phyloP scores from a whole-genome alignment of 2,888 invertebrate genomes.

The Tridacna gigas region DNA sequence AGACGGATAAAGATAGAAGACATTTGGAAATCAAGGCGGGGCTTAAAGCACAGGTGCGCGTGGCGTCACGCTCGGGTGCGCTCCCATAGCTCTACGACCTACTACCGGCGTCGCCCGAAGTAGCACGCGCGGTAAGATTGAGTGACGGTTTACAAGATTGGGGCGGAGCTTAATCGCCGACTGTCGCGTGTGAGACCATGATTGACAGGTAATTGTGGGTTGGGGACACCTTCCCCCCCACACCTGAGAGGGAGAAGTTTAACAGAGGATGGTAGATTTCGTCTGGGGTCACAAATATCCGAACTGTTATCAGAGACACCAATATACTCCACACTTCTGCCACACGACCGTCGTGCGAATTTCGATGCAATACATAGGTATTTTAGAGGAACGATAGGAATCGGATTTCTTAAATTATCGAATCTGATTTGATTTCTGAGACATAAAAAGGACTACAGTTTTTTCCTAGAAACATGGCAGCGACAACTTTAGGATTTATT shows the following conservation, averaged over 20 bases:
- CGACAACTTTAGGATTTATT: conserved; percentile 71
- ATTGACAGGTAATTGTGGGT: conserved; percentile 51
- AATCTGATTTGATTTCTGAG: background rate
- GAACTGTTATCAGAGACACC: conserved; percentile 54
- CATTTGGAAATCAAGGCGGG: conserved; percentile 44
- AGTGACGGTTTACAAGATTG: conserved; percentile 55
- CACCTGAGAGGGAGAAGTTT: conserved; percentile 58
- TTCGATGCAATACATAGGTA: conserved; percentile 28
- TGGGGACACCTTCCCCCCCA: conserved; percentile 47
- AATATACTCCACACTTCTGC: conserved; percentile 62
- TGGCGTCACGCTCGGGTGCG: conserved; percentile 62
- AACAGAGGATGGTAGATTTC: conserved; percentile 49
- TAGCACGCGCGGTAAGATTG: conserved; percentile 47
- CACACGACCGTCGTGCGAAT: conserved; percentile 69
- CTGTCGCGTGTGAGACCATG: conserved; percentile 61
- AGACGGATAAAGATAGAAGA: conserved; percentile 49
- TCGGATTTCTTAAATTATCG: conserved; percentile 6
- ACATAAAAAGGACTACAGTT: conserved; percentile 2
- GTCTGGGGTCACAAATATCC: conserved; percentile 57
- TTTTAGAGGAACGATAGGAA: conserved; percentile 21
- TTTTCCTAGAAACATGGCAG: conserved; percentile 50
- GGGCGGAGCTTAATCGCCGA: conserved; percentile 56
- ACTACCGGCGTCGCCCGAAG: conserved; percentile 46
- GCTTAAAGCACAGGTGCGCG: conserved; percentile 65
- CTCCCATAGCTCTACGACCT: conserved; percentile 38